Evolutionary conservation across 2,113 vertebrate genomes (phyloP).

Genomic region (Gallinago media): DNA sequence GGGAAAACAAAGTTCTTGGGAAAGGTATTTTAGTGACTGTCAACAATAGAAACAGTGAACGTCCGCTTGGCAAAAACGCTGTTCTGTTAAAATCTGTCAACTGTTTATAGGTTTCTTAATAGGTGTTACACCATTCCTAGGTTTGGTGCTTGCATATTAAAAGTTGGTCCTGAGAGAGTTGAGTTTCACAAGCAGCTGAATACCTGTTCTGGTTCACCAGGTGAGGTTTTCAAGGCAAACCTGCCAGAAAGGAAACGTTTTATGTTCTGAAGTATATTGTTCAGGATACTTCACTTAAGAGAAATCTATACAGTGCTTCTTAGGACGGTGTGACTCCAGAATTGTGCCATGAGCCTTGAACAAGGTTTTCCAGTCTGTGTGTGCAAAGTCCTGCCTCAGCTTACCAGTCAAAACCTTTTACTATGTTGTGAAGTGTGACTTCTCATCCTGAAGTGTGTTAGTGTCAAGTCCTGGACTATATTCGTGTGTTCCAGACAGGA

Average conservation of each 20-base stretch:
- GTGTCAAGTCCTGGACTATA: not conserved
- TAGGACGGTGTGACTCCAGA: rapidly evolving
- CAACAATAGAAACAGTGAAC: rapidly evolving
- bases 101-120: not conserved
- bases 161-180: rapidly evolving
- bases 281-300: not conserved
- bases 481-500: not conserved
- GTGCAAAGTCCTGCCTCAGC: not conserved
- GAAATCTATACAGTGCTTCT: rapidly evolving
- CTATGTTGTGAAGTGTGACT: not conserved
- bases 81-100: not conserved
- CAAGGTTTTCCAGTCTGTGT: rapidly evolving
- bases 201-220: not conserved
- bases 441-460: not conserved
- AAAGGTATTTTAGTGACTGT: not conserved
- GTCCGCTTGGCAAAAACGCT: not conserved
- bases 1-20: not conserved
- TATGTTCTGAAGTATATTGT: not conserved
- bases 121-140: no score
- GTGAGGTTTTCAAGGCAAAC: not conserved
- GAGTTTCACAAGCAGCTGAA: not conserved
- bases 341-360: not conserved
- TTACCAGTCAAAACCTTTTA: not conserved
- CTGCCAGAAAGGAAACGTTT: not conserved
- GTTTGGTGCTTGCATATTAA: not conserved